These are phyloP conservation scores for Physeter macrocephalus DNA, from an alignment of 2,113 vertebrate genomes.

Conservation along the genomic window DNA sequence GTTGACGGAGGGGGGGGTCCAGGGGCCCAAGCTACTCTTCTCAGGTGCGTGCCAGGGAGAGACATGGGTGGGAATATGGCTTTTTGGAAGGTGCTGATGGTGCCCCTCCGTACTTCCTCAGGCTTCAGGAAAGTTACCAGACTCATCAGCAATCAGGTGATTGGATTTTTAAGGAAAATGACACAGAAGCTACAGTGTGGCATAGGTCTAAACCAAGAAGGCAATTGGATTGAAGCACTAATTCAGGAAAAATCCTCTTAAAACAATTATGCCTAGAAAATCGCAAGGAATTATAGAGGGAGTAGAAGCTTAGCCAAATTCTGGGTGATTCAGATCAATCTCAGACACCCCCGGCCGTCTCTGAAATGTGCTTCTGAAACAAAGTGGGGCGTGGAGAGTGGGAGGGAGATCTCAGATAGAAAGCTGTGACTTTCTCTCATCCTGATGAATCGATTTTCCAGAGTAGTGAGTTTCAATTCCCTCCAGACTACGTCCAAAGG, in stretches of 20 bases:
- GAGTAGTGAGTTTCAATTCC: constrained; percentile 67
- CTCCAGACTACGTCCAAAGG: constrained; percentile 30
- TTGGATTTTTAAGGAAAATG: background rate
- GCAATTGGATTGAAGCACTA: background rate
- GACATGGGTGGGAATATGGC: accelerated
- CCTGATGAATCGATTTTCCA: constrained; percentile 16
- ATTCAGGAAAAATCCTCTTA: background rate
- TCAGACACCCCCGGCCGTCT: background rate
- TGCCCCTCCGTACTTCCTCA: accelerated
- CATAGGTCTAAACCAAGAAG: background rate
- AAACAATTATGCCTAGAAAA: background rate
- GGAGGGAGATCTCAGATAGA: background rate
- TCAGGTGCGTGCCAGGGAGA: background rate
- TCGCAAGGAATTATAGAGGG: background rate
- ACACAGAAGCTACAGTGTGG: background rate
- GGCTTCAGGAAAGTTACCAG: background rate
- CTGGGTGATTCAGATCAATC: background rate
- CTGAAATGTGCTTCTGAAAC: background rate
- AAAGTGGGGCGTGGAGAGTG: background rate
- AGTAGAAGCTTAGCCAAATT: background rate
- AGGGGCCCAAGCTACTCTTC: background rate
- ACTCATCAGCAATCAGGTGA: background rate
- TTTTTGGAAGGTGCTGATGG: background rate
- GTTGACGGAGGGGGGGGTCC: background rate
- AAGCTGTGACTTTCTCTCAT: background rate